Conservation (phyloP, 2,113 vertebrate genomes). For the Cardinalis cardinalis region DNA sequence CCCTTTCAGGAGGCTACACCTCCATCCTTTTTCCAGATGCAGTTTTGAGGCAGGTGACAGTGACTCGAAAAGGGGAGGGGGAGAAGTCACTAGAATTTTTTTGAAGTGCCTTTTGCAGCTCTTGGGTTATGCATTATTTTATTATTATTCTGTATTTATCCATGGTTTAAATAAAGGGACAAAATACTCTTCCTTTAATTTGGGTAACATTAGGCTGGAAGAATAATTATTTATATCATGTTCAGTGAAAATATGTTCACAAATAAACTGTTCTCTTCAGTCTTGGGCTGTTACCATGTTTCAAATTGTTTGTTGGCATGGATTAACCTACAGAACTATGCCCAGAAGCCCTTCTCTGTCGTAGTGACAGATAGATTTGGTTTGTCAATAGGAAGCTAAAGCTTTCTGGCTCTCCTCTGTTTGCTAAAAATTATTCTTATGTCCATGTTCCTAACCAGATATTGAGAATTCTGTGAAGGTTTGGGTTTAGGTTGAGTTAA, state of each 20-base stretch:
- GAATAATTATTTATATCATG: background rate
- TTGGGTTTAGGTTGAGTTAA: background rate
- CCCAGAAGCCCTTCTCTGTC: background rate
- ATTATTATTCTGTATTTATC: background rate
- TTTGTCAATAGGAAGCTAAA: background rate
- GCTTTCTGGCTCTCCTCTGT: background rate
- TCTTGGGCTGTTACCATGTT: background rate
- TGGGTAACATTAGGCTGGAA: background rate
- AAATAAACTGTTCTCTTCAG: background rate
- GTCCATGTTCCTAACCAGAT: background rate
- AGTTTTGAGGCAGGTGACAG: background rate
- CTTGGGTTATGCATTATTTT: background rate
- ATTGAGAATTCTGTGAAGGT: background rate
- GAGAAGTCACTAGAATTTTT: background rate
- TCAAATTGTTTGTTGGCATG: background rate
- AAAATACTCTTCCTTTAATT: background rate
- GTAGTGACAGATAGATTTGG: background rate
- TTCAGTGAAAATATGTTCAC: background rate
- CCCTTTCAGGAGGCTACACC: background rate
- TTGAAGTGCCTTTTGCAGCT: background rate
- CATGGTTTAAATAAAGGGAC: background rate
- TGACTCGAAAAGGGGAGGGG: background rate
- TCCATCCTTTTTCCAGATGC: background rate
- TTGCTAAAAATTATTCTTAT: background rate
- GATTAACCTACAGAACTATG: background rate